Base-by-base conservation (phyloP, 1,140 invertebrate genomes). In the Rhynchophorus ferrugineus region DNA sequence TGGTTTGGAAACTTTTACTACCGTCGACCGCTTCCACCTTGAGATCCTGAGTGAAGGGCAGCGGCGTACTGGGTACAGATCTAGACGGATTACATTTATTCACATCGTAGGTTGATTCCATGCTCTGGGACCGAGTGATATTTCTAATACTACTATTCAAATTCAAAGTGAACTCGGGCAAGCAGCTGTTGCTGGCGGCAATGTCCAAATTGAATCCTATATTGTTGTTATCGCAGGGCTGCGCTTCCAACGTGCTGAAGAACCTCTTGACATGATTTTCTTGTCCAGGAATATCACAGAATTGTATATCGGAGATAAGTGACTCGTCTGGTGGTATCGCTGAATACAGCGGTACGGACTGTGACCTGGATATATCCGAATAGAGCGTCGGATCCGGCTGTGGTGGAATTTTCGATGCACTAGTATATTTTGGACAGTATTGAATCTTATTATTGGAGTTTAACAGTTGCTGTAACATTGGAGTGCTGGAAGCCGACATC, bases 341-440 rank as follows among this genome's bases (percentile, higher is more conserved):
- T 44, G 79, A 76, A 59, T 82, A 79, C n/a, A 86, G 65, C 0
- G 85, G 85, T 17, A 87, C 85, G 0, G 84, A 87, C 60, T 86
- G 84, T 2, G 84, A 86, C 36, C 85, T 73, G 75, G 2, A 78
- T 71, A 64, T 79, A 75, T 43, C 71, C 71, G 2, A 73, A 73
- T 47, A 47, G 35, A 54, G 45, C 6, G 35, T 24, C 19, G 76
- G 42, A 44, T 61, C 57, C 54, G 5, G 72, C 69, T 62, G 75
- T 72, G 2, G 69, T 69, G 5, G 70, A 70, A 42, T 69, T 49
- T 24, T 38, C 66, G 59, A 45, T 61, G 61, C 19, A 67, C 68
- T 54, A 64, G 61, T 49, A 21, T 75, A 69, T 38, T 61, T 65
- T 1, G 69, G 58, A 33, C 62, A 62, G 53, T 69, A 70, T 20